Evolutionary conservation across 2,888 invertebrate species (phyloP).

Genomic region (Hyles lineata): DNA sequence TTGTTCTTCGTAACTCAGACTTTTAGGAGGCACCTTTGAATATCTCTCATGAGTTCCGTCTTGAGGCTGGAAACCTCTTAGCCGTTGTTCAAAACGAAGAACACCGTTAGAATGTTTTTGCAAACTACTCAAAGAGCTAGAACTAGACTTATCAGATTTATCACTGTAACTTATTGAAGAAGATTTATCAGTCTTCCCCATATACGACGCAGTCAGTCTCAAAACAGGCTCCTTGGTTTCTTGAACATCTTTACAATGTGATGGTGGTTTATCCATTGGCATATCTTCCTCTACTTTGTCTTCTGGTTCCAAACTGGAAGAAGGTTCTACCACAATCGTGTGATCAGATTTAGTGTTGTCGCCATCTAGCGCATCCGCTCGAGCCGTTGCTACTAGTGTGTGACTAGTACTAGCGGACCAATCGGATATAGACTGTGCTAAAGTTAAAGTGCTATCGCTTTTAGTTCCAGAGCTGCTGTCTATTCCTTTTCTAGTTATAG

Average conservation of each 20-base stretch:
- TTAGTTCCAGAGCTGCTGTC: conserved; percentile 89
- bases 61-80: conserved; percentile 63
- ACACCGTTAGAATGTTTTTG: conserved; percentile 77
- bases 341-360: conserved; percentile 78
- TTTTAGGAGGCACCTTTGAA: conserved; percentile 77
- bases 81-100: conserved; percentile 70
- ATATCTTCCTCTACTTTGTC: conserved; percentile 55
- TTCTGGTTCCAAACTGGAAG: conserved; percentile 54
- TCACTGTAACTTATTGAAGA: conserved; percentile 82
- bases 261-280: conserved; percentile 50
- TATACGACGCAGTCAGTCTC: conserved; percentile 65
- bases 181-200: conserved; percentile 73
- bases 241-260: conserved; percentile 53
- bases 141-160: conserved; percentile 82
- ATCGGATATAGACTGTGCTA: conserved; percentile 92
- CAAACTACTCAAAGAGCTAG: conserved; percentile 79
- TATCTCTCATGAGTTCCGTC: conserved; percentile 68
- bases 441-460: conserved; percentile 90
- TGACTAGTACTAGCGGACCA: conserved; percentile 93
- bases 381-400: conserved; percentile 87
- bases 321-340: conserved; percentile 74
- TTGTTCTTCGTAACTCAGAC: conserved; percentile 79
- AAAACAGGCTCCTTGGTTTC: conserved; percentile 66
- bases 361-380: conserved; percentile 74
- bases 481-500: conserved; percentile 79